Percentiles rank a stretch among this genome's conserved stretches.
phyloP scores from a whole-genome alignment of 2,797 vertebrate species.

The Astyanax mexicanus region DNA sequence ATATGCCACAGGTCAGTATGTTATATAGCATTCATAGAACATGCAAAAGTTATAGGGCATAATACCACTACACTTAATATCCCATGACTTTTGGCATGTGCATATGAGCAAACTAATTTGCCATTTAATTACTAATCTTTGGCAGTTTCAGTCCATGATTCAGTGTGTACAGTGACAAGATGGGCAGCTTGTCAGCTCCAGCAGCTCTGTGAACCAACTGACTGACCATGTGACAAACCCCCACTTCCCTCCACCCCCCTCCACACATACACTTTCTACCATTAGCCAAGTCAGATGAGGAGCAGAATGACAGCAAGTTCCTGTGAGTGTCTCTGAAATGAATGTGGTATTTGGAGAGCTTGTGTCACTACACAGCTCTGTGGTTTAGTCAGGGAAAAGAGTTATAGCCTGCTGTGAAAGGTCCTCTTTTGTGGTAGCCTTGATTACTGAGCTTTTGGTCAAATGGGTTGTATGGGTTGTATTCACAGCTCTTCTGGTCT shows the following conservation, averaged over 20 bases:
- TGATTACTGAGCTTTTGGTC: not conserved
- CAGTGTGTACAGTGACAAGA: too few species aligned
- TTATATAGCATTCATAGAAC: too few species aligned
- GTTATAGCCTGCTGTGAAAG: slow-evolving; percentile 23
- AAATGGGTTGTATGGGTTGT: too few species aligned
- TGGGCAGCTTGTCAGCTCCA: not conserved
- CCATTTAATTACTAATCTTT: too few species aligned
- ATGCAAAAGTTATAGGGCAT: too few species aligned
- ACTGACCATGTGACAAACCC: not conserved
- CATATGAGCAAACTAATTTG: too few species aligned
- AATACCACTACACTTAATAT: too few species aligned
- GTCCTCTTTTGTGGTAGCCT: slow-evolving; percentile 17
- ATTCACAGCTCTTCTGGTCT: not conserved
- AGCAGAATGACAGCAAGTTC: not conserved
- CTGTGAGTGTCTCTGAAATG: slow-evolving; percentile 17
- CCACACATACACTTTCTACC: not conserved
- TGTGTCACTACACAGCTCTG: slow-evolving; percentile 9
- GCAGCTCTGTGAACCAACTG: not conserved
- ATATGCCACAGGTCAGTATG: too few species aligned
- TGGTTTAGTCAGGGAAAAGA: slow-evolving; percentile 22
- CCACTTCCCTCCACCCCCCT: too few species aligned
- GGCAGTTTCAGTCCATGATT: too few species aligned
- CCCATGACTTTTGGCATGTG: too few species aligned
- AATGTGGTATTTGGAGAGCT: slow-evolving; percentile 18
- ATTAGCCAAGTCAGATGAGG: not conserved